Evolutionary conservation across 2,888 invertebrate genomes (phyloP).

Genomic region (Pteria penguin): DNA sequence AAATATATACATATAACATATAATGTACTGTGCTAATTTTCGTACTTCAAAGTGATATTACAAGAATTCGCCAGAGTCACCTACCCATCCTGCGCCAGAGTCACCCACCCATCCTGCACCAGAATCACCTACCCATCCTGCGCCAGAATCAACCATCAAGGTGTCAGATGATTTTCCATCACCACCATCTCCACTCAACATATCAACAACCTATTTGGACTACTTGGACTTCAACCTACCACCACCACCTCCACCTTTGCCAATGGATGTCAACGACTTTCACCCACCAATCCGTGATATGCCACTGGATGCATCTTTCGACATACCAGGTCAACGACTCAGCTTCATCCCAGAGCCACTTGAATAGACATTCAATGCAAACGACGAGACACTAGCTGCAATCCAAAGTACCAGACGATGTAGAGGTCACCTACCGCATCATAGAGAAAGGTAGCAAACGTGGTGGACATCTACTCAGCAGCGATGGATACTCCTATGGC

Average conservation of each 20-base stretch:
- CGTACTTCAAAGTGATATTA: no score
- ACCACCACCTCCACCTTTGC: not conserved
- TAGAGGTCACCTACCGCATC: not conserved
- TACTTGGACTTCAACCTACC: not conserved
- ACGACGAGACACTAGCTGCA: not conserved
- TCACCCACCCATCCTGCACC: no score
- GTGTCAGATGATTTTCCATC: no score
- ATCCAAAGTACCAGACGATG: not conserved
- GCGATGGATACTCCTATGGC: not conserved
- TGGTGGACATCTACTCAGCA: not conserved
- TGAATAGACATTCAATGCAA: not conserved
- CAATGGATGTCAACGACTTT: not conserved
- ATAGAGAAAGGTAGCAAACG: not conserved
- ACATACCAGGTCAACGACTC: not conserved
- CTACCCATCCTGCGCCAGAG: no score
- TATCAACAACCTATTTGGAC: not conserved
- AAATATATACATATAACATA: no score
- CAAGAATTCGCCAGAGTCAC: no score
- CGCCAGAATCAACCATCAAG: no score
- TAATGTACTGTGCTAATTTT: no score
- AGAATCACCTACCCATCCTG: no score
- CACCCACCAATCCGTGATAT: not conserved
- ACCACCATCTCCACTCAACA: no score
- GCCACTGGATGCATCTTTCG: not conserved
- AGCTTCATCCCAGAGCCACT: not conserved